A percentile compares a stretch with the other conserved stretches of the same genome.
phyloP scores from a whole-genome alignment of 2,113 vertebrate species.

The Pipa parva region DNA sequence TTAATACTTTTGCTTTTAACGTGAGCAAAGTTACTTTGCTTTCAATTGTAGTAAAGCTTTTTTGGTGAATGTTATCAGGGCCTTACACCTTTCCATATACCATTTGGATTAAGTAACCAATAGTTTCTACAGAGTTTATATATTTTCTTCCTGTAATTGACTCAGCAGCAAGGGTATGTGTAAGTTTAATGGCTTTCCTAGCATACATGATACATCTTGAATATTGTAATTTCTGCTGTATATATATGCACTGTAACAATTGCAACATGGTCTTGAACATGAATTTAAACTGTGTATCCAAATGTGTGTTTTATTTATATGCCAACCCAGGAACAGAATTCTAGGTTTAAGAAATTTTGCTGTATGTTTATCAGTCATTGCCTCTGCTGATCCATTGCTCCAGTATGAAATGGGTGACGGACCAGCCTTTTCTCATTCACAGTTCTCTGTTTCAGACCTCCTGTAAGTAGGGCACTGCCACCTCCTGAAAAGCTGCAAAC shows the following conservation, averaged over 20 bases:
- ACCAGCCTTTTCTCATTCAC: conserved; percentile 60
- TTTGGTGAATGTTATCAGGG: too few species aligned
- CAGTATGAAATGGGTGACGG: conserved; percentile 54
- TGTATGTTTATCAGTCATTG: not conserved
- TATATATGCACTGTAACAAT: not conserved
- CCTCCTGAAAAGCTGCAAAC: conserved; percentile 96
- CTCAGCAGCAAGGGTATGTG: too few species aligned
- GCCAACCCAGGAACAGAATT: not conserved
- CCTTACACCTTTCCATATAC: too few species aligned
- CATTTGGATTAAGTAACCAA: too few species aligned
- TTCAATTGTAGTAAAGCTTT: too few species aligned
- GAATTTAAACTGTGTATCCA: not conserved
- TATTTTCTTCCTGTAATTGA: too few species aligned
- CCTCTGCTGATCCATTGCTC: conserved; percentile 43
- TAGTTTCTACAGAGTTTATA: too few species aligned
- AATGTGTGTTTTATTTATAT: not conserved
- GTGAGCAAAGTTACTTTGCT: too few species aligned
- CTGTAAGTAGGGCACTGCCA: conserved; percentile 94
- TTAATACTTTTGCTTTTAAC: too few species aligned
- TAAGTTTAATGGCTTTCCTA: too few species aligned
- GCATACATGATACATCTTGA: too few species aligned
- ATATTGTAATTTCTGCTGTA: not conserved
- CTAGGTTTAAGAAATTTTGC: not conserved
- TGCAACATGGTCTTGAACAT: not conserved
- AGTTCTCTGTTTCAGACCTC: conserved; percentile 85